A percentile compares a stretch with the other conserved stretches of the same genome.
Conservation (phyloP, 2,113 vertebrate species). For the Semicossyphus pulcher region DNA sequence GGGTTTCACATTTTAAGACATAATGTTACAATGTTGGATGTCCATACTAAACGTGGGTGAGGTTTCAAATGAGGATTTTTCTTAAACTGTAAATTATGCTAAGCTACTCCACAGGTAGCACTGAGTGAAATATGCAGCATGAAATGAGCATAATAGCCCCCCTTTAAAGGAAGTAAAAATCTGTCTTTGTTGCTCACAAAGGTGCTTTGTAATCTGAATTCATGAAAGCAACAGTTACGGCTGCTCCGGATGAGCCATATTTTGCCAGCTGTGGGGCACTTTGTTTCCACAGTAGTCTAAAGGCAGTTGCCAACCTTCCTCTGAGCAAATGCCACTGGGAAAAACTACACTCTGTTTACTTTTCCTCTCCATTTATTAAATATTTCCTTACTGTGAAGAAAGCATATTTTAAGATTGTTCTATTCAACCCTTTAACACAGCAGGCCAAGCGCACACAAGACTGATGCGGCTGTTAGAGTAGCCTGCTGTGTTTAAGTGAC, state of each 20-base stretch:
- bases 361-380: constrained; percentile 41
- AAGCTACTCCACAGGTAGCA: too few species aligned
- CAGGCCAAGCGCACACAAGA: constrained; percentile 21
- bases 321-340: constrained; percentile 25
- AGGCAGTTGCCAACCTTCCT: constrained; percentile 28
- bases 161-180: too few species aligned
- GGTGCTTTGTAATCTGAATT: background rate
- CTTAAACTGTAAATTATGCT: too few species aligned
- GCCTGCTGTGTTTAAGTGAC: constrained; percentile 40
- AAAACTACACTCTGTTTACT: constrained; percentile 36
- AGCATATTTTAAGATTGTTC: constrained; percentile 31
- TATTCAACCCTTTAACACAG: constrained; percentile 17
- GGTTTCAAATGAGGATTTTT: too few species aligned
- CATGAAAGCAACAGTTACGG: background rate
- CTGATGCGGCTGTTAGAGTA: constrained; percentile 4
- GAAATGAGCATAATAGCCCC: too few species aligned
- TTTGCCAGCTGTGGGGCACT: background rate
- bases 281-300: constrained; percentile 24
- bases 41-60: too few species aligned
- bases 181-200: constrained; percentile 4
- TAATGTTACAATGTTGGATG: too few species aligned
- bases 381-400: constrained; percentile 27
- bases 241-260: background rate
- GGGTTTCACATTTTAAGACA: too few species aligned
- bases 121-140: too few species aligned